phyloP scores from a whole-genome alignment of 2,113 vertebrate species.

The Brienomyrus brachyistius region DNA sequence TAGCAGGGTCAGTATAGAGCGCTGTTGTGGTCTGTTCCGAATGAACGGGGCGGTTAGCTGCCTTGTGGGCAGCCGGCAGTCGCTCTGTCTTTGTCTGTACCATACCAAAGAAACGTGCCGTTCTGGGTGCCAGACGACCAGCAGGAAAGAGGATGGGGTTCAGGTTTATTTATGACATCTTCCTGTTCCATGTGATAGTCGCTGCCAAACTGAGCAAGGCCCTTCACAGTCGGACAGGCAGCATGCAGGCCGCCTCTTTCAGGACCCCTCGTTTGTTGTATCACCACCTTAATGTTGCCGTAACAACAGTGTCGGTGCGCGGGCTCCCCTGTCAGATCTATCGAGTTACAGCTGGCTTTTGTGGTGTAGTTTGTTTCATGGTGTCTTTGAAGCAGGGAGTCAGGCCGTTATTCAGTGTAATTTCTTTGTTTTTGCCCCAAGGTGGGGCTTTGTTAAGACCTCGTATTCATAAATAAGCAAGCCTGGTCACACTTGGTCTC shows the following conservation, averaged over 20 bases:
- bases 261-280: neutral
- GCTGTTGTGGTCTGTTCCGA: neutral
- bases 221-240: neutral
- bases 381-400: neutral
- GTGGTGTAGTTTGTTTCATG: neutral
- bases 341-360: neutral
- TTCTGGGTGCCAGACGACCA: neutral
- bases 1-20: neutral
- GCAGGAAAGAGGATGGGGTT: neutral
- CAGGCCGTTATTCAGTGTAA: neutral
- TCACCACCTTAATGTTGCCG: neutral
- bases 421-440: neutral
- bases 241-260: neutral
- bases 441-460: neutral
- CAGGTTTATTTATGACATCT: neutral
- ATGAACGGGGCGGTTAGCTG: neutral
- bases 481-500: neutral
- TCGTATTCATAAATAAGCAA: slow-evolving; percentile 8
- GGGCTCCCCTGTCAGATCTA: neutral
- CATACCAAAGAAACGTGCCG: neutral
- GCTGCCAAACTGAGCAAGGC: neutral
- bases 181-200: neutral
- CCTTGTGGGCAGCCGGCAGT: neutral
- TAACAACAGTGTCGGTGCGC: neutral
- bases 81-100: neutral